phyloP scores from a whole-genome alignment of 2,888 invertebrate genomes.

The Hydroisotoma schaefferi region DNA sequence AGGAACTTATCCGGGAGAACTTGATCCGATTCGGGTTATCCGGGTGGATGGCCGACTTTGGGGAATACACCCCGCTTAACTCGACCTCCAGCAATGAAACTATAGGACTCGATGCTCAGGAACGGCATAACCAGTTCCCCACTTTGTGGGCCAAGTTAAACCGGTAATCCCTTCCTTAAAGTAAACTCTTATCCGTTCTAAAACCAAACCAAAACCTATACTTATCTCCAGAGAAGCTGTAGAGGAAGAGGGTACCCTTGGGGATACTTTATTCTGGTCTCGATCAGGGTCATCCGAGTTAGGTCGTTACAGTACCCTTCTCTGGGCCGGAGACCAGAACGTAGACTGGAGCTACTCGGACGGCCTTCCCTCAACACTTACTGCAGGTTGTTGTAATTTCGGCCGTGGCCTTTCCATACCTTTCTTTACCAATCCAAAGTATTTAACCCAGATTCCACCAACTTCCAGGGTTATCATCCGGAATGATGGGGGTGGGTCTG shows the following conservation, averaged over 20 bases:
- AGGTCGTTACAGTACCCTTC: conserved; percentile 33
- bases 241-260: conserved; percentile 30
- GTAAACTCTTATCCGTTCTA: background rate
- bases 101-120: conserved; percentile 11
- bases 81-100: conserved; percentile 18
- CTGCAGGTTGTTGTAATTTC: conserved; percentile 23
- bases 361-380: conserved; percentile 46
- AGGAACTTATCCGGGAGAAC: conserved; percentile 41
- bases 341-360: conserved; percentile 48
- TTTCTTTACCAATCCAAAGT: no score
- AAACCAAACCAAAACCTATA: background rate
- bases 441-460: background rate
- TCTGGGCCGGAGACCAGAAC: conserved; percentile 49
- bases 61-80: conserved; percentile 45
- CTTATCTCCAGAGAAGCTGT: conserved; percentile 27
- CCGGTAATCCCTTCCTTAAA: conserved; percentile 18
- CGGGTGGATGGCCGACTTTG: conserved; percentile 49
- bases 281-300: conserved; percentile 41
- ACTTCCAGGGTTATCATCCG: conserved; percentile 40
- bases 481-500: conserved; percentile 47
- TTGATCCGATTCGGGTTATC: conserved; percentile 43
- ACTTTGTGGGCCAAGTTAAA: conserved; percentile 41
- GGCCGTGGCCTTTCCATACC: background rate
- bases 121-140: conserved; percentile 43
- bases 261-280: conserved; percentile 44